Base-by-base conservation (phyloP, 2,113 vertebrate species). In the Blennius ocellaris region DNA sequence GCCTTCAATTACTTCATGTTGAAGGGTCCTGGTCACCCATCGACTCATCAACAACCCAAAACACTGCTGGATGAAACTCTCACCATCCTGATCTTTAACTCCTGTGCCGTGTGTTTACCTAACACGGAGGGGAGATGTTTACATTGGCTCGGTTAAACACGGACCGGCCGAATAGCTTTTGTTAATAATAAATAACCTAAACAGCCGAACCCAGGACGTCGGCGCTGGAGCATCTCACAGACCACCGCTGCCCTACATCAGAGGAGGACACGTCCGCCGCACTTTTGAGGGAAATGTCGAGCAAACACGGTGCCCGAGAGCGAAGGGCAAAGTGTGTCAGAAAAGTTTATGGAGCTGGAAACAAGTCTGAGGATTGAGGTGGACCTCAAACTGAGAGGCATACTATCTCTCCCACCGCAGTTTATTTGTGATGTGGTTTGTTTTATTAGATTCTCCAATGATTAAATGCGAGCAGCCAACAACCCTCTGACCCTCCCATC, bases 181-280 rank as follows among this genome's bases (percentile, higher is more conserved):
- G 73, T 91, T 93, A 82, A 92, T 91, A 86, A 92, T 89, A 91
- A 89, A 92, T 88, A 90, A 89, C 76, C 66, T 51, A 90, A 93
- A 92, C 86, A 87, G 68, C 7, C 68, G n/a, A 56, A 59, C 36
- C 61, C 21, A 11, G 79, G 53, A 73, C 63, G 30, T 69, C 64
- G 47, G 78, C 30, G 58, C 83, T 47, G 53, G 55, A 80, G 85
- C 50, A 43, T 50, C 8, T 50, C 8, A 49, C 71, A 21, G 64
- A 81, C 72, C 76, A 51, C 60, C 61, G 45, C 21, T 64, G 71
- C 47, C 52, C 51, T 49, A 51, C 68, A 67, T 72, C 54, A 70
- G 73, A 36, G 12, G 51, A 17, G 44, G 53, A 72, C 16, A 69
- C 51, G 1, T 16, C 68, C 63, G 47, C 21, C 69, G 21, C n/a